Conservation (phyloP, 2,113 vertebrate species). For the Dipodomys spectabilis region DNA sequence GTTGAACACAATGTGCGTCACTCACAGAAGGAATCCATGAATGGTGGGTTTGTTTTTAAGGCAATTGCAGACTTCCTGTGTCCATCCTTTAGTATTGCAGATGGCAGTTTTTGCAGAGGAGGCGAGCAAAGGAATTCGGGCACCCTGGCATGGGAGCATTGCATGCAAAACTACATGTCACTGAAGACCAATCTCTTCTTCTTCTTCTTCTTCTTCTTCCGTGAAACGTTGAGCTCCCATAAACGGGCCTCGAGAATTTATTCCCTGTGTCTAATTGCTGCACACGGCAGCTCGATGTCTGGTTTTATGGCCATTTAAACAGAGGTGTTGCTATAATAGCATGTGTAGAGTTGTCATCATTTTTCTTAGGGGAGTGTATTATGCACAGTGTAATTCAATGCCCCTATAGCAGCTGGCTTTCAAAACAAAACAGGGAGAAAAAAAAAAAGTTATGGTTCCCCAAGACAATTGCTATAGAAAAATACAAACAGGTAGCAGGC, state of each 20-base stretch:
- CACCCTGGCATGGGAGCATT: constrained; percentile 52
- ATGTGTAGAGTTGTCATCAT: constrained; percentile 49
- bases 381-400: constrained; percentile 57
- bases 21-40: too few relatives aligned
- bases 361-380: constrained; percentile 51
- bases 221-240: constrained; percentile 53
- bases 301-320: constrained; percentile 71
- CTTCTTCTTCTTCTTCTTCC: neutral
- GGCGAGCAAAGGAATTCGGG: neutral
- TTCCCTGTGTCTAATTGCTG: constrained; percentile 69
- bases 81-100: constrained; percentile 20
- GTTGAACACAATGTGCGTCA: too few relatives aligned
- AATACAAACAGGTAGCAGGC: neutral
- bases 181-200: neutral
- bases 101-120: neutral
- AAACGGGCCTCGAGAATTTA: constrained; percentile 56
- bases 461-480: constrained; percentile 43
- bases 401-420: constrained; percentile 44
- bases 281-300: constrained; percentile 54
- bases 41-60: too few relatives aligned
- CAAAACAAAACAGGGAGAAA: constrained; percentile 21
- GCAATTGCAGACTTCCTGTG: too few relatives aligned
- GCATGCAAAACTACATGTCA: constrained; percentile 41
- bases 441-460: neutral
- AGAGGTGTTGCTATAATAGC: constrained; percentile 57